These are phyloP conservation scores for Oligia latruncula DNA, from an alignment of 2,888 invertebrate genomes.

Conservation along the genomic window DNA sequence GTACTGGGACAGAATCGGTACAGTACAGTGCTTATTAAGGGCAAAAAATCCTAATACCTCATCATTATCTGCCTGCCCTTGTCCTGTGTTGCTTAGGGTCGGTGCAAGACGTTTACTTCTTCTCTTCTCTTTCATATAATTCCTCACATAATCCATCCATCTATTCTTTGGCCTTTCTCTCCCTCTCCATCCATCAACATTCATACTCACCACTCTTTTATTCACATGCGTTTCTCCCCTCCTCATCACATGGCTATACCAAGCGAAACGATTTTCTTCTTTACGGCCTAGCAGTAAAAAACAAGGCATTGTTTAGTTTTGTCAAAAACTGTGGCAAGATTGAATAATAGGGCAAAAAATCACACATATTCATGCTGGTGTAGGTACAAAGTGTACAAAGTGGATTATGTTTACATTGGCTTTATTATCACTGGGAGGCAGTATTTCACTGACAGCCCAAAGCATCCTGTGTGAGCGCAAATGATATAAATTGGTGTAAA, in stretches of 20 bases:
- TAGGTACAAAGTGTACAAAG: background rate
- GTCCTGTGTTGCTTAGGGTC: too few relatives aligned
- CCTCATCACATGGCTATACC: too few relatives aligned
- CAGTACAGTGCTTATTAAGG: background rate
- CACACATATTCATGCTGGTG: background rate
- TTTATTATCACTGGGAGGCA: background rate
- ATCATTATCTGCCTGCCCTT: too few relatives aligned
- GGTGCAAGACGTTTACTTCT: too few relatives aligned
- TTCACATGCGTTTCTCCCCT: too few relatives aligned
- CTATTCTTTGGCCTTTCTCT: too few relatives aligned
- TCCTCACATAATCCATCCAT: too few relatives aligned
- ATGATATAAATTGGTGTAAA: slow-evolving; percentile 26
- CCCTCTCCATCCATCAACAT: too few relatives aligned
- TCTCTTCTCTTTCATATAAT: too few relatives aligned
- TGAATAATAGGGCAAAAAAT: background rate
- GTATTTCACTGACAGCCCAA: slow-evolving; percentile 14
- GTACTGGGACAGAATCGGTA: too few relatives aligned
- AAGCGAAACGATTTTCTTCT: too few relatives aligned
- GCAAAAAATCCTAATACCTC: background rate
- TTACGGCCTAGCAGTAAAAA: background rate
- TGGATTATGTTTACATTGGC: slow-evolving; percentile 5
- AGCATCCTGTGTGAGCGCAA: slow-evolving; percentile 6
- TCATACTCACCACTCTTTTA: too few relatives aligned
- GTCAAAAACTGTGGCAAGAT: background rate
- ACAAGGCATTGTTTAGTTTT: background rate